Evolutionary conservation across 2,113 vertebrate genomes (phyloP), one percentile per base, ranked within the genome.

Genomic region (Bos indicus): DNA sequence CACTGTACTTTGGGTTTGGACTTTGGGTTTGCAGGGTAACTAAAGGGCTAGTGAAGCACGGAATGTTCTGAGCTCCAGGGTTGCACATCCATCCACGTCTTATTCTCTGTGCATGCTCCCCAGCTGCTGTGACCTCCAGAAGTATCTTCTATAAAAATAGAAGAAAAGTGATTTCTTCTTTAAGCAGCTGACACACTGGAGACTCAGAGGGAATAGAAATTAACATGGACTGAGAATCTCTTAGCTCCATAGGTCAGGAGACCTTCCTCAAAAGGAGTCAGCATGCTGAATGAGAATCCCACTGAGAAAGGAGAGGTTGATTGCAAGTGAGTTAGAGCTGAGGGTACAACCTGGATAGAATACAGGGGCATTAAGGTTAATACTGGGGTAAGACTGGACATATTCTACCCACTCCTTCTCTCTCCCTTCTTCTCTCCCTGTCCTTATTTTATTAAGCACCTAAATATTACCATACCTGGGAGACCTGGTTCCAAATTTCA

Each of bases 81-180:
- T 60, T 43, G 4, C 78, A 51, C 28, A 78, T 21, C 14, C 36
- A 74, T 71, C 17, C 36, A 23, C 5, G 2, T 17, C 36, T 56
- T 57, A 12, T 25, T 12, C 40, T 95, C 54, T 43, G 19, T n/a
- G 16, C 17, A 3, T 25, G 12, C 10, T 56, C 43, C 8, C 23
- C 14, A 78, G 46, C 36, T 88, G 52, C 74, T 48, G 11, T 80
- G 85, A 80, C 57, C 56, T 88, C 43, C n/a, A 83, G 74, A 67
- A 33, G 13, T 33, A 25, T 7, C 15, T 80, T 94, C 48, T 81
- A 43, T 91, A 89, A 95, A 95, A 93, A 89, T 13, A 54, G 33
- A 88, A 93, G 64, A 93, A 88, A 95, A 64, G 12, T 67, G 17
- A 52, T 85, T 94, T 88, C 17, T 95, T 94, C 51, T 87, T 57